phyloP scores from a whole-genome alignment of 2,113 vertebrate species.

The Columbina picui region DNA sequence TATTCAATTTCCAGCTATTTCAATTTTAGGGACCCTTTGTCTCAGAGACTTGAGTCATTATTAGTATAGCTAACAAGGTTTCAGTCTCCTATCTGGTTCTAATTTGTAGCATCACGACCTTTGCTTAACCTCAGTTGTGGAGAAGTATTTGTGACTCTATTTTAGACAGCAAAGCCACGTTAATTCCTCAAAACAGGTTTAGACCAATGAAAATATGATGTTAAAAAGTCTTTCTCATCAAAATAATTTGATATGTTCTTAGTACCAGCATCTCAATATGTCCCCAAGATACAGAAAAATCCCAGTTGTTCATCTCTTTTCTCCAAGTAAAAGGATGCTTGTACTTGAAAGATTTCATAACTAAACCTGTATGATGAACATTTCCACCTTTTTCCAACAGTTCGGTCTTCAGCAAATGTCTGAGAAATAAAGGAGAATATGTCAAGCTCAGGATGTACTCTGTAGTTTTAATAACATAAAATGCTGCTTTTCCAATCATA shows the following conservation, averaged over 20 bases:
- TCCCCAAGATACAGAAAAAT: neutral
- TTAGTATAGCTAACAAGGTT: constrained; percentile 71
- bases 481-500: neutral
- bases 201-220: constrained; percentile 19
- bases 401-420: neutral
- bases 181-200: constrained; percentile 61
- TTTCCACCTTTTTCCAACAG: constrained; percentile 1
- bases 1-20: constrained; percentile 69
- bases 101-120: constrained; percentile 75
- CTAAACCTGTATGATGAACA: neutral
- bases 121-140: constrained; percentile 72
- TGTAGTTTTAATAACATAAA: constrained; percentile 33
- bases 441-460: neutral
- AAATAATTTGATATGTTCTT: neutral
- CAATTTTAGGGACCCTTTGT: constrained; percentile 75
- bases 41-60: constrained; percentile 73
- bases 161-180: constrained; percentile 43
- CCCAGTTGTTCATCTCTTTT: neutral
- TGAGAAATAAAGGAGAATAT: constrained; percentile 17
- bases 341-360: neutral
- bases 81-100: constrained; percentile 70
- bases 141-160: constrained; percentile 56
- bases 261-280: neutral
- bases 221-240: constrained; percentile 29
- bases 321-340: neutral